Evolutionary conservation across 2,888 invertebrate species (phyloP).

Genomic region (Apamea anceps): DNA sequence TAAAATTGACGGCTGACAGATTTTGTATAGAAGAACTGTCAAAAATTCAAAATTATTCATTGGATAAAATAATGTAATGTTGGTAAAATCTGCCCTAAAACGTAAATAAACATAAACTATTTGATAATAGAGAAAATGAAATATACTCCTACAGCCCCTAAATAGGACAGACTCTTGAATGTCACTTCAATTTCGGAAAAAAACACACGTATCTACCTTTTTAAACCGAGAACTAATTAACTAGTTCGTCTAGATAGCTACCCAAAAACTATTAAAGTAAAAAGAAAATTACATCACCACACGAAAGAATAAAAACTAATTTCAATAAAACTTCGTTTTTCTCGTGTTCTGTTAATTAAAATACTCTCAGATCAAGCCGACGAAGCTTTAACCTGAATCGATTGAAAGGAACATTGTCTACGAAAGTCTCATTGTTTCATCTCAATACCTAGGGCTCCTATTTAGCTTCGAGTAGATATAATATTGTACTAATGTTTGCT

Average conservation of each 20-base stretch:
- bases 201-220: neutral
- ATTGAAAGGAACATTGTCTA: constrained; percentile 66
- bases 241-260: neutral
- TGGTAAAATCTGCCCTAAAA: too few species aligned
- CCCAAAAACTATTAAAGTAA: constrained; percentile 13
- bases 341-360: constrained; percentile 63
- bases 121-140: neutral
- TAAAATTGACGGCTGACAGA: too few species aligned
- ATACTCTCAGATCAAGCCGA: constrained; percentile 61
- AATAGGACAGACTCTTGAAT: neutral
- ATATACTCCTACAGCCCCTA: neutral
- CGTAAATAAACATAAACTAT: too few species aligned
- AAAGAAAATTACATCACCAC: constrained; percentile 19
- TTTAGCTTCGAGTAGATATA: constrained; percentile 35
- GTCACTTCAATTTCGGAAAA: neutral
- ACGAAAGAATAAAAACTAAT: constrained; percentile 51
- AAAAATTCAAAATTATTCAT: too few species aligned
- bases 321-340: constrained; percentile 57
- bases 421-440: constrained; percentile 56
- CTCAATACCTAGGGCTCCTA: constrained; percentile 49
- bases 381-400: constrained; percentile 60
- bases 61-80: too few species aligned
- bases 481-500: constrained; percentile 56
- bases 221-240: neutral
- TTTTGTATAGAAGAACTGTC: too few species aligned